Evolutionary conservation across 2,797 vertebrate genomes (phyloP).

Genomic region (Heteromormyrus szaboi): DNA sequence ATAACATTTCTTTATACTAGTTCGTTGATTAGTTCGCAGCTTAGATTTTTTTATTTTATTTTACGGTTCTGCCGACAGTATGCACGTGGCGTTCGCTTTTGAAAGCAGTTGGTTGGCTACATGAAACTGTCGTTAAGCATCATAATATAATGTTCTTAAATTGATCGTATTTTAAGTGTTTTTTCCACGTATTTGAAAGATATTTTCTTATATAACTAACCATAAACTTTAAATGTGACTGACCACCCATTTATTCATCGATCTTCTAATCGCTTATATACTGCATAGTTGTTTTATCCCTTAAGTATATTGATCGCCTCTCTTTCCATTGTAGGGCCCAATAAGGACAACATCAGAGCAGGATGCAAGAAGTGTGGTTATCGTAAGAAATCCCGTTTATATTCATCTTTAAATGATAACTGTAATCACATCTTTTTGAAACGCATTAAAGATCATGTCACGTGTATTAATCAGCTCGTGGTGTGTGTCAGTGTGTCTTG

Average conservation of each 20-base stretch:
- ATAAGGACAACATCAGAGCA: conserved; percentile 94
- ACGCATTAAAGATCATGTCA: background rate
- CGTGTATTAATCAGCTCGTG: background rate
- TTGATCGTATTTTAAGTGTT: background rate
- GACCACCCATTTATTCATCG: background rate
- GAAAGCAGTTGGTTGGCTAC: background rate
- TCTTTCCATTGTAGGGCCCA: conserved; percentile 66
- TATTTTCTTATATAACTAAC: background rate
- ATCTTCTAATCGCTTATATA: background rate
- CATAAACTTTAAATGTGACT: background rate
- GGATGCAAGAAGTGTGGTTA: conserved; percentile 98
- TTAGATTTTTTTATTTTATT: background rate
- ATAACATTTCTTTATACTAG: background rate
- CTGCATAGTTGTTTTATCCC: background rate
- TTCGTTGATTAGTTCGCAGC: background rate
- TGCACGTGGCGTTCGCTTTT: background rate
- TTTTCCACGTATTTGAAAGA: background rate
- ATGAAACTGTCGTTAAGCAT: background rate
- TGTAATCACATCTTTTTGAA: background rate
- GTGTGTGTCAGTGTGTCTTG: background rate
- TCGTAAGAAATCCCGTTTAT: conserved; percentile 71
- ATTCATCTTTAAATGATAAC: background rate
- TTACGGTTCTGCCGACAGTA: background rate
- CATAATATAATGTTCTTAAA: background rate
- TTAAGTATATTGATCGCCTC: background rate